Evolutionary conservation across 2,113 vertebrate species (phyloP).

Genomic region (Arvicanthis niloticus): DNA sequence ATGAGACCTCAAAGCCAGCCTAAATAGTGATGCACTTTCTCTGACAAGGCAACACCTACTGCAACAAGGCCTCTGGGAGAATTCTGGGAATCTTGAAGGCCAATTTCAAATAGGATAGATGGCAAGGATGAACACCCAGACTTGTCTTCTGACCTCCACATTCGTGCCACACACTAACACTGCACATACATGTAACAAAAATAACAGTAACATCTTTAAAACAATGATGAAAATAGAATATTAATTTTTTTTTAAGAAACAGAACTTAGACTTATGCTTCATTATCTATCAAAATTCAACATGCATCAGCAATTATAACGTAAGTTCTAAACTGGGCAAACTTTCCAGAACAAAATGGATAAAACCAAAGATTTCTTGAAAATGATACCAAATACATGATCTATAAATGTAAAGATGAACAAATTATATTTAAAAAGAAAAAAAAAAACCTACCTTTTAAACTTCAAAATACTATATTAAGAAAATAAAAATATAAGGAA

Average conservation of each 20-base stretch:
- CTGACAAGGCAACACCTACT: too few species aligned
- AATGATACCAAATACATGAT: background rate
- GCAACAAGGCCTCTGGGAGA: background rate
- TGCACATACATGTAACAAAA: background rate
- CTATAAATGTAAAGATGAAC: background rate
- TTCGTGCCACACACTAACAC: background rate
- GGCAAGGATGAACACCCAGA: background rate
- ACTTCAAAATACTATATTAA: background rate
- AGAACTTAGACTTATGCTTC: background rate
- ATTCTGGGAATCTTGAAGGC: background rate
- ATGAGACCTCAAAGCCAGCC: too few species aligned
- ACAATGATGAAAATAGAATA: background rate
- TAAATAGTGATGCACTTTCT: too few species aligned
- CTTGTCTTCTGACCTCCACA: background rate
- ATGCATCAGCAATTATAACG: background rate
- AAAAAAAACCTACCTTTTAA: too few species aligned
- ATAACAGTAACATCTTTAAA: background rate
- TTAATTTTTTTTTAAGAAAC: background rate
- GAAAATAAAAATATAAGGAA: background rate
- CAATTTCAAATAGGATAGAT: background rate
- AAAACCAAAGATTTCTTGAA: background rate
- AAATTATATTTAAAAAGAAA: background rate
- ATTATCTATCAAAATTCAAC: background rate
- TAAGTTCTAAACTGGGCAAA: background rate
- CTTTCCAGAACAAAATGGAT: background rate